Evolutionary conservation across 2,797 vertebrate genomes (phyloP).

Genomic region (Apodemus agrarius): DNA sequence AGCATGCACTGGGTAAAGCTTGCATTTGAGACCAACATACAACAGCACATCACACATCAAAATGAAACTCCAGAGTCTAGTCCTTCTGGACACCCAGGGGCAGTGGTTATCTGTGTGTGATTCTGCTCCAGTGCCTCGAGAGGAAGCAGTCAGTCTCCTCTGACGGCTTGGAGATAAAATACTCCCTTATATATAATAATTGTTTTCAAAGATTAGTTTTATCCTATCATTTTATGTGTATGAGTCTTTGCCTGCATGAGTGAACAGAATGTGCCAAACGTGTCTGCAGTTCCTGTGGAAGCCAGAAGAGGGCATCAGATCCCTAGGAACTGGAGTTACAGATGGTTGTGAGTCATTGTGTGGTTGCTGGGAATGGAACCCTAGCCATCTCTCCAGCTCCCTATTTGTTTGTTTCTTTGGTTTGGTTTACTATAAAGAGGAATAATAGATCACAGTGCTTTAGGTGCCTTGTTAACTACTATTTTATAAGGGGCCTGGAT

Average conservation of each 20-base stretch:
- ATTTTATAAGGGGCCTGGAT: background rate
- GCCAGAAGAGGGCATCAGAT: background rate
- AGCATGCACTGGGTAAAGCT: accelerated
- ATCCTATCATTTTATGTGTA: background rate
- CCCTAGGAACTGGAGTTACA: background rate
- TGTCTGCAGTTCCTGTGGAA: background rate
- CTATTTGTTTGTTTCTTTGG: background rate
- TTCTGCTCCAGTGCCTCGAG: background rate
- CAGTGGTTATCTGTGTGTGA: background rate
- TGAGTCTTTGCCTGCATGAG: background rate
- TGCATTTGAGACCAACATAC: background rate
- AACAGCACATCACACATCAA: background rate
- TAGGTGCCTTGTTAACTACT: constrained; percentile 74
- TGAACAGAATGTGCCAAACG: background rate
- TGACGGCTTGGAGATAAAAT: background rate
- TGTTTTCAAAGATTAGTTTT: background rate
- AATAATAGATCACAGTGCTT: constrained; percentile 69
- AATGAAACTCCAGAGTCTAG: background rate
- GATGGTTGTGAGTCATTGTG: background rate
- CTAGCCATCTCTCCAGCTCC: background rate
- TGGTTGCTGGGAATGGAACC: background rate
- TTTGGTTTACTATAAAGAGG: background rate
- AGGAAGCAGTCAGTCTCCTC: background rate
- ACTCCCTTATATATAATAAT: background rate
- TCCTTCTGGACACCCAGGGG: constrained; percentile 1